A percentile compares a stretch with the other conserved stretches of the same genome.
These are phyloP conservation scores for Falco biarmicus DNA, from an alignment of 2,797 vertebrate genomes.

Conservation along the genomic window DNA sequence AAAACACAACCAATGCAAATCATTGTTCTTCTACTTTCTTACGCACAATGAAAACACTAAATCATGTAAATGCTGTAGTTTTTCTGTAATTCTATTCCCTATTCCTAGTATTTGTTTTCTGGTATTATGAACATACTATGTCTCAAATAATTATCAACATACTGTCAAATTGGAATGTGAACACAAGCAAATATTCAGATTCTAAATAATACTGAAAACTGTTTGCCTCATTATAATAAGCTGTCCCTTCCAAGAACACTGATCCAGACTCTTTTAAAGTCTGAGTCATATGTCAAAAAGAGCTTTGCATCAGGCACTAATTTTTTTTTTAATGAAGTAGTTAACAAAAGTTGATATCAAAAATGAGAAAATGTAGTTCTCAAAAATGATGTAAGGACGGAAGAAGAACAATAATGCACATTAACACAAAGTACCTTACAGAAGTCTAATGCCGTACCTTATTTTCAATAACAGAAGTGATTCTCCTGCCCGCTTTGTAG, in stretches of 20 bases:
- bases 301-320: neutral
- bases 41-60: neutral
- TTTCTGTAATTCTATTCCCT: neutral
- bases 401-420: neutral
- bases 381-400: neutral
- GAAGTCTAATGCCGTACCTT: slow-evolving; percentile 78
- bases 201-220: neutral
- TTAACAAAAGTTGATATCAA: neutral
- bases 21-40: neutral
- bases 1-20: neutral
- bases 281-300: neutral
- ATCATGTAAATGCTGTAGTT: neutral
- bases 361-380: neutral
- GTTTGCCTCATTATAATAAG: neutral
- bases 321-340: neutral
- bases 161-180: neutral
- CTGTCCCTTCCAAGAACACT: neutral
- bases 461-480: slow-evolving; percentile 90
- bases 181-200: neutral
- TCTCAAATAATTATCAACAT: neutral
- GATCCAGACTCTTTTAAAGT: neutral
- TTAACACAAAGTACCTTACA: neutral
- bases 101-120: neutral
- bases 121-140: neutral
- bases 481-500: slow-evolving; percentile 80